Percentiles rank a stretch among this genome's conserved stretches.
Evolutionary conservation across 2,888 invertebrate genomes (phyloP).

Genomic region (Rotaria socialis): DNA sequence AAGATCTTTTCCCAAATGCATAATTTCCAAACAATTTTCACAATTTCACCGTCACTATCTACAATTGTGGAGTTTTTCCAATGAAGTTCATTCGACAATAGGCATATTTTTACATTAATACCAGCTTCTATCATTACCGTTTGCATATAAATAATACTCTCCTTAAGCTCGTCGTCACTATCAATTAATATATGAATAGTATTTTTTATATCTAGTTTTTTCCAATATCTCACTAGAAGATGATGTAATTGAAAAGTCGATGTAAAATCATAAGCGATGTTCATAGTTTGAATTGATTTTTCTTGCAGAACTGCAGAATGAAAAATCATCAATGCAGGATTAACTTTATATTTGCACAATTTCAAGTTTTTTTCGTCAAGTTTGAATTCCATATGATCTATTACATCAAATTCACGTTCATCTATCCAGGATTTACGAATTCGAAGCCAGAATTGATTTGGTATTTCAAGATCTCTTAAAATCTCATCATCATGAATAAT

Average conservation of each 20-base stretch:
- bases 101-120: constrained; percentile 11
- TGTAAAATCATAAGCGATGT: background rate
- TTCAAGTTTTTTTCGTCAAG: background rate
- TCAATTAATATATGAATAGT: constrained; percentile 1
- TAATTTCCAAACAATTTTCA: background rate
- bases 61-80: background rate
- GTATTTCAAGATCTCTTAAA: background rate
- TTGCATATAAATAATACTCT: background rate
- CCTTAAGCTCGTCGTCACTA: background rate
- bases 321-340: background rate
- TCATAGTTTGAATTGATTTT: background rate
- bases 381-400: background rate
- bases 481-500: background rate
- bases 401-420: background rate
- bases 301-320: background rate
- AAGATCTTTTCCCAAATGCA: background rate
- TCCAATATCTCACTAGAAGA: background rate
- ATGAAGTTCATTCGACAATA: background rate
- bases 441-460: background rate
- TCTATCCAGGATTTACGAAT: background rate
- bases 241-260: background rate
- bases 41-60: background rate
- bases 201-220: background rate
- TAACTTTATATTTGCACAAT: background rate
- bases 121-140: background rate